A percentile compares a stretch with the other conserved stretches of the same genome.
These are phyloP conservation scores for Microtus oregoni DNA, from an alignment of 2,113 vertebrate genomes.

Conservation along the genomic window DNA sequence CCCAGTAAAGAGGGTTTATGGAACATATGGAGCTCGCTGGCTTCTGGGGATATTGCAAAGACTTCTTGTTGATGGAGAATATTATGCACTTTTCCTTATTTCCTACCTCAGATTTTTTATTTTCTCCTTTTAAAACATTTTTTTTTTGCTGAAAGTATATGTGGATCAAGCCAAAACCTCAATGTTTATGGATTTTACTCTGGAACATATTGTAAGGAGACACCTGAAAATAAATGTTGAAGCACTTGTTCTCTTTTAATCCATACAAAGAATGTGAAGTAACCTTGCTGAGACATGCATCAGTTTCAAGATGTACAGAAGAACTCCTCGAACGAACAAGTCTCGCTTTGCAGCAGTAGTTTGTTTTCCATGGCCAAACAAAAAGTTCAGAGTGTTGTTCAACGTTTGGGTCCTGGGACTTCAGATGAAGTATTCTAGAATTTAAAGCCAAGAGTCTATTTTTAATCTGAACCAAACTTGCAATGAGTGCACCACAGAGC, in stretches of 20 bases:
- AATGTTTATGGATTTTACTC: conserved; percentile 61
- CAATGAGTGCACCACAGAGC: background rate
- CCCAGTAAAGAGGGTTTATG: conserved; percentile 74
- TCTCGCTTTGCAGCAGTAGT: conserved; percentile 58
- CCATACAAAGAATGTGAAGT: conserved; percentile 47
- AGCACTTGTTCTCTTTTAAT: conserved; percentile 65
- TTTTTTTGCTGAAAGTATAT: conserved; percentile 55
- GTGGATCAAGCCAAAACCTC: conserved; percentile 63
- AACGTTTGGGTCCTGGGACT: background rate
- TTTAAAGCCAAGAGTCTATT: conserved; percentile 27
- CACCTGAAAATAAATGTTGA: conserved; percentile 66
- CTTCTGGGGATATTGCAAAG: conserved; percentile 69
- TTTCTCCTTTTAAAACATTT: conserved; percentile 73
- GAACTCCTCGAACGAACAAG: conserved; percentile 10
- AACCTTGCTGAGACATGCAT: conserved; percentile 37
- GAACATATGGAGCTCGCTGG: conserved; percentile 65
- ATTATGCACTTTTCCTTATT: conserved; percentile 54
- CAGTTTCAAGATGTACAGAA: conserved; percentile 43
- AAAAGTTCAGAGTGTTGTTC: conserved; percentile 33
- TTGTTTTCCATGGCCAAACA: conserved; percentile 33
- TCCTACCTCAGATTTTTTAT: conserved; percentile 75
- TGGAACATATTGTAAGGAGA: conserved; percentile 59
- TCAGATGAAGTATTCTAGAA: conserved; percentile 51
- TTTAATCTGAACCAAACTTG: conserved; percentile 56
- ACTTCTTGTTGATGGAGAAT: conserved; percentile 56